Evolutionary conservation across 1,140 invertebrate genomes (phyloP).

Genomic region (Nasonia vitripennis): DNA sequence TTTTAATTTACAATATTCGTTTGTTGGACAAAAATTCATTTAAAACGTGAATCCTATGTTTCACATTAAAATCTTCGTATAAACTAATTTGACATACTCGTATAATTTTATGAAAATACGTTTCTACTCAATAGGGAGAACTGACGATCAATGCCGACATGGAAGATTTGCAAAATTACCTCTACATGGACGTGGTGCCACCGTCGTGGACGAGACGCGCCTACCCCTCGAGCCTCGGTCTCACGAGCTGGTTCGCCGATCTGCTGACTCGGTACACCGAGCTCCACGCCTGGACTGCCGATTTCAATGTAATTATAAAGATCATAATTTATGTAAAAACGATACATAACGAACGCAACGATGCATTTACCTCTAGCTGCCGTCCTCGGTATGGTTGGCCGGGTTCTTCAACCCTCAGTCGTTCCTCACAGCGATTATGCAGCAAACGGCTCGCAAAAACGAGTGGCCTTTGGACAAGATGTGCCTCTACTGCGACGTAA

Average conservation of each 20-base stretch:
- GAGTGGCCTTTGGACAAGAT: constrained; percentile 97
- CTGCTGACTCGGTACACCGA: constrained; percentile 86
- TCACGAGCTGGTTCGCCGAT: constrained; percentile 93
- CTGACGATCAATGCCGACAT: constrained; percentile 94
- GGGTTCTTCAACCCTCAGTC: constrained; percentile 98
- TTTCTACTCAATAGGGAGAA: constrained; percentile 81
- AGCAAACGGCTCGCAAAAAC: constrained; percentile 95
- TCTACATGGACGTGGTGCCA: constrained; percentile 93
- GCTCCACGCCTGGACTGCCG: constrained; percentile 85
- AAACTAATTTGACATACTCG: too few species aligned
- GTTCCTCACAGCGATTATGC: constrained; percentile 97
- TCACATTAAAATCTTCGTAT: too few species aligned
- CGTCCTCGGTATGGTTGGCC: constrained; percentile 91
- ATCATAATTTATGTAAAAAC: not conserved
- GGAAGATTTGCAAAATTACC: constrained; percentile 88
- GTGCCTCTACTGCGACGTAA: constrained; percentile 95
- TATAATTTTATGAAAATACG: not conserved
- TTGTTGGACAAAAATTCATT: too few species aligned
- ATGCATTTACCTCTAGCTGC: constrained; percentile 76
- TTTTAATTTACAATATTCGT: not conserved
- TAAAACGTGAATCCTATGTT: too few species aligned
- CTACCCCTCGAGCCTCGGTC: constrained; percentile 90
- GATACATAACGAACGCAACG: not conserved
- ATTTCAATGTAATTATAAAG: constrained; percentile 75
- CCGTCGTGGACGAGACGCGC: constrained; percentile 88